Base-by-base conservation (phyloP, 1,140 invertebrate species). In the Dinoponera quadriceps region DNA sequence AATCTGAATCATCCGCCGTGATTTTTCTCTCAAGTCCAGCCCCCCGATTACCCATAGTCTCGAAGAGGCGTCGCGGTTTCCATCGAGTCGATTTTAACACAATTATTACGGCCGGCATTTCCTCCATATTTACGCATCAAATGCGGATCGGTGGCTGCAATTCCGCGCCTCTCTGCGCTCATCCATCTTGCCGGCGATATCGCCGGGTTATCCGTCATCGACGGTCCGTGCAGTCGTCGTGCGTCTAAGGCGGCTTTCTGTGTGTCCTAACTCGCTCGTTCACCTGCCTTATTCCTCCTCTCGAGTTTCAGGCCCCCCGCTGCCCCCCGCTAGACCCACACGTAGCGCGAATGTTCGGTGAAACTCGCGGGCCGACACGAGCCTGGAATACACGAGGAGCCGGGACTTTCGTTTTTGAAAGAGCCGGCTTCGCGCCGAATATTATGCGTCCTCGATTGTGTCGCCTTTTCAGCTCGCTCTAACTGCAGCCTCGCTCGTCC, bases 351-450 rank as follows among this genome's bases (percentile, higher is more conserved):
- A 84, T 73, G 85, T 91, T 89, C 65, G 85, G 91, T 92, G 91
- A 92, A 92, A 92, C 91, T 92, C 88, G 38, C 27, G 49, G 73
- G 27, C 60, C 81, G 83, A 87, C 83, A 92, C 91, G 90, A 89
- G 90, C 48, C 62, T 86, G 85, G 91, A 90, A 92, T 92, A 92
- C 90, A 78, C 85, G 85, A 92, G 83, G 84, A 92, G 89, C 66
- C 71, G 69, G 82, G 81, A 91, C 88, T 92, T 92, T 91, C 90
- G 89, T 92, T 92, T 92, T 92, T 92, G 86, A 88, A 88, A 90
- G 83, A 89, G 60, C 49, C 62, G 57, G 62, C 63, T 51, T 22
- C 59, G 62, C 59, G 62, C 59, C 78, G 65, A 82, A 69, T 59
- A 69, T 38, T 59, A 69, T 38, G 68, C 81, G 89, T 84, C 85